Evolutionary conservation across 2,797 vertebrate genomes (phyloP).

Genomic region (Pipistrellus nathusii): DNA sequence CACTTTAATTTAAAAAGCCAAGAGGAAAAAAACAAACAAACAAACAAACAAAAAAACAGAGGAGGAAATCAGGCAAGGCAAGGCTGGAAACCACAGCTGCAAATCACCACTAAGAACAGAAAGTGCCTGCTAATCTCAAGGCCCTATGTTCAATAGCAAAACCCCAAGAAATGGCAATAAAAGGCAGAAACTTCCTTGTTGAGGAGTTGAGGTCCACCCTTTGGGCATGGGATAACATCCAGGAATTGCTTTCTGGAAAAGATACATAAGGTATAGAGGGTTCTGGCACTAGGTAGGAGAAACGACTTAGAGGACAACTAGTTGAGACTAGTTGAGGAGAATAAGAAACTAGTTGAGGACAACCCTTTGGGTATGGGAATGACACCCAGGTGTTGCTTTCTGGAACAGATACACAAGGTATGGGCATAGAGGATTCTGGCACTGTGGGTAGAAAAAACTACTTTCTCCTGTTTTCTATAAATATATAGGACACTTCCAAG

Average conservation of each 20-base stretch:
- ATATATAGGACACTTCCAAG: too few species aligned
- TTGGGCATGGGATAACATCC: too few species aligned
- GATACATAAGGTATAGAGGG: too few species aligned
- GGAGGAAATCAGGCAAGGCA: slow-evolving; percentile 43
- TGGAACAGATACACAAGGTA: neutral
- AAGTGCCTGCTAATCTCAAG: neutral
- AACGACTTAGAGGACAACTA: too few species aligned
- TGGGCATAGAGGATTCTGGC: neutral
- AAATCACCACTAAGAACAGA: slow-evolving; percentile 42
- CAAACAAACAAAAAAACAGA: neutral
- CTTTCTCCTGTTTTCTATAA: neutral
- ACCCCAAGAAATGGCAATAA: slow-evolving; percentile 2
- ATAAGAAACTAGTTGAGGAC: neutral
- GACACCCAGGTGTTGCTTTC: neutral
- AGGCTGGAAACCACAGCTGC: slow-evolving; percentile 46
- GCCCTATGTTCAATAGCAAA: slow-evolving; percentile 24
- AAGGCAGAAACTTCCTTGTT: neutral
- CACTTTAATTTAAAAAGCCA: slow-evolving; percentile 77
- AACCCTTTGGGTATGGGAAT: neutral
- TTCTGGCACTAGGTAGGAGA: too few species aligned
- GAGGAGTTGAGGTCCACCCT: neutral
- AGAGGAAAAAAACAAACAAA: neutral
- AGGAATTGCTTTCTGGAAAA: too few species aligned
- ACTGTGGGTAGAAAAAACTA: neutral
- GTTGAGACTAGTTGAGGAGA: too few species aligned